Conservation (phyloP, 2,113 vertebrate genomes). For the Candoia aspera region DNA sequence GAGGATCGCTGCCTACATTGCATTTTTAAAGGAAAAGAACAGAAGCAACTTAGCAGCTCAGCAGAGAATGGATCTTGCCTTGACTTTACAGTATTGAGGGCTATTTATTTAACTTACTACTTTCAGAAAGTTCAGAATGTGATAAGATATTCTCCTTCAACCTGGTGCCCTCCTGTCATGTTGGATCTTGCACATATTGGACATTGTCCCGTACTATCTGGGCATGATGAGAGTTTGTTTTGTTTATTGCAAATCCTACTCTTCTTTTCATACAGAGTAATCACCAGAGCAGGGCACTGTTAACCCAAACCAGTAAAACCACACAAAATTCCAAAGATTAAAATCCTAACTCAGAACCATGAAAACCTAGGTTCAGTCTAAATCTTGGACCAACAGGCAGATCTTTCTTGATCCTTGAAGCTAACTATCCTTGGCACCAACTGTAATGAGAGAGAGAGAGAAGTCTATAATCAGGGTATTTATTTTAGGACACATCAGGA, state of each 20-base stretch:
- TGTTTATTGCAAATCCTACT: neutral
- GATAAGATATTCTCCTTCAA: neutral
- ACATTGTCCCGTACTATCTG: neutral
- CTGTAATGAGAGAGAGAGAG: neutral
- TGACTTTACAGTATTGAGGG: neutral
- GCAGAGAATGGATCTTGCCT: neutral
- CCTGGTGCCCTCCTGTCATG: neutral
- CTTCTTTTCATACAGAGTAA: neutral
- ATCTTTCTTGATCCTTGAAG: neutral
- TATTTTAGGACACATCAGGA: neutral
- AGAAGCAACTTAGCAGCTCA: neutral
- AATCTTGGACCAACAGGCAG: neutral
- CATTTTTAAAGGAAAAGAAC: neutral
- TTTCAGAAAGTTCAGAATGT: neutral
- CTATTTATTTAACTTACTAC: neutral
- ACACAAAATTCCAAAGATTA: neutral
- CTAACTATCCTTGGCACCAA: neutral
- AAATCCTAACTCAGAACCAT: neutral
- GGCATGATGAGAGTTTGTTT: neutral
- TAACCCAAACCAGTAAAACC: neutral
- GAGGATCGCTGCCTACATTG: neutral
- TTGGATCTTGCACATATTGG: neutral
- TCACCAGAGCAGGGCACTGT: neutral
- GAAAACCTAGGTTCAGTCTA: neutral
- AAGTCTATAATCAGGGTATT: neutral